These are phyloP conservation scores for Gulo gulo DNA, from an alignment of 2,113 vertebrate species.

Conservation along the genomic window DNA sequence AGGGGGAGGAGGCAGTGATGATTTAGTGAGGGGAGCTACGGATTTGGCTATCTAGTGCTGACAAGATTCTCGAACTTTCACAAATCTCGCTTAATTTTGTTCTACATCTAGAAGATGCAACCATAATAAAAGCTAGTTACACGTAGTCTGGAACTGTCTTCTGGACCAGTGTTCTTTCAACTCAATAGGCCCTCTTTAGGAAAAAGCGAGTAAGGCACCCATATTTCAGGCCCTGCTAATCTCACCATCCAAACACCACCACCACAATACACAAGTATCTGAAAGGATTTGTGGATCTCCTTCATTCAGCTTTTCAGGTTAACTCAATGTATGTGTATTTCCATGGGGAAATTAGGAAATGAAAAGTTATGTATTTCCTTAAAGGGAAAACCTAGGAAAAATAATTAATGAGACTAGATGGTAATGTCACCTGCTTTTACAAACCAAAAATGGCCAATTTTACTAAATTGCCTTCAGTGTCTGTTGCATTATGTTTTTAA, in stretches of 20 bases:
- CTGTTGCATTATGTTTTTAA: background rate
- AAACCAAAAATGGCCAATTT: background rate
- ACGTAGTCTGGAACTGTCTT: background rate
- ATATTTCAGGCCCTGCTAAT: background rate
- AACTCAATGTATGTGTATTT: background rate
- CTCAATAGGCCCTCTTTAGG: background rate
- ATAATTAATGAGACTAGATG: background rate
- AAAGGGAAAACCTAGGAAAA: slow-evolving; percentile 8
- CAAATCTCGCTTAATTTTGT: background rate
- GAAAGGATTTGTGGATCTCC: background rate
- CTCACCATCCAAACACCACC: background rate
- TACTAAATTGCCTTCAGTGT: background rate
- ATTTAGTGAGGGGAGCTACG: background rate
- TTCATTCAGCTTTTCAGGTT: background rate
- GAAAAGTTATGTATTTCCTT: background rate
- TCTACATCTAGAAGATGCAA: background rate
- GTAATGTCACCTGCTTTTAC: background rate
- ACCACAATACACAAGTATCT: background rate
- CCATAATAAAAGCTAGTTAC: background rate
- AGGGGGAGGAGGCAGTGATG: background rate
- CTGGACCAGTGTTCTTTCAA: background rate
- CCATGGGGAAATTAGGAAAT: background rate
- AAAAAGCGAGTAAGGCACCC: background rate
- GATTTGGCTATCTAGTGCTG: background rate
- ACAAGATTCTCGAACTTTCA: background rate